Evolutionary conservation across 2,113 vertebrate species (phyloP).

Genomic region (Planiliza haematocheilus): DNA sequence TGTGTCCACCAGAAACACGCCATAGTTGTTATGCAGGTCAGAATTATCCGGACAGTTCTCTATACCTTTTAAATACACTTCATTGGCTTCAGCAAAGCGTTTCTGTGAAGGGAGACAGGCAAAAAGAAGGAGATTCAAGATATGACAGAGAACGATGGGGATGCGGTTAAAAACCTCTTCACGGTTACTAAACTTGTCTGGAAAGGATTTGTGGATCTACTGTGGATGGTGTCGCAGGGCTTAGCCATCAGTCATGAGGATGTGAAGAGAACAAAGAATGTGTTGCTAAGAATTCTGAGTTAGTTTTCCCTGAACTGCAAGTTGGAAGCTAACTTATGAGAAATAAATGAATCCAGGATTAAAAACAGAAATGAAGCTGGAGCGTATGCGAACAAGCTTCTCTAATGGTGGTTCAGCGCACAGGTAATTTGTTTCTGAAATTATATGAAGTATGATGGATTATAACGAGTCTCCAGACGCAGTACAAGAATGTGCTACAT

Average conservation of each 20-base stretch:
- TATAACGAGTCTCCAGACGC: neutral
- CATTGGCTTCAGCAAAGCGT: slow-evolving; percentile 88
- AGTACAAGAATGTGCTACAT: neutral
- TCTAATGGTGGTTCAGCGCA: neutral
- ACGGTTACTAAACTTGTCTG: too few relatives aligned
- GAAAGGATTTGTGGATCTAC: too few relatives aligned
- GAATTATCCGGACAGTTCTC: slow-evolving; percentile 94
- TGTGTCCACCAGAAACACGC: slow-evolving; percentile 94
- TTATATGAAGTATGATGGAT: neutral
- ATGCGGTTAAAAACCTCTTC: too few relatives aligned
- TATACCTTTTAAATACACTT: slow-evolving; percentile 91
- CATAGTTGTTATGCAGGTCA: slow-evolving; percentile 96
- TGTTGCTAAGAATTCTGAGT: too few relatives aligned
- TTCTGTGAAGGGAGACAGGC: slow-evolving; percentile 80
- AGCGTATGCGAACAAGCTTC: neutral
- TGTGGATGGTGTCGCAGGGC: too few relatives aligned
- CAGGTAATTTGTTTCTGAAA: neutral
- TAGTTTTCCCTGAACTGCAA: too few relatives aligned
- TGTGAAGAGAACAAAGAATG: too few relatives aligned
- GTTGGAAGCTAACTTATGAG: too few relatives aligned
- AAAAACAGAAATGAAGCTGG: neutral
- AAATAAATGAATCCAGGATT: too few relatives aligned
- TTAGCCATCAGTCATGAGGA: too few relatives aligned
- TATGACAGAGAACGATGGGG: too few relatives aligned
- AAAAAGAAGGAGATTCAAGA: neutral